A percentile compares a stretch with the other conserved stretches of the same genome.
Evolutionary conservation across 92 coral and sea anemone genomes (phyloP).

Genomic region (Desmophyllum pertusum): DNA sequence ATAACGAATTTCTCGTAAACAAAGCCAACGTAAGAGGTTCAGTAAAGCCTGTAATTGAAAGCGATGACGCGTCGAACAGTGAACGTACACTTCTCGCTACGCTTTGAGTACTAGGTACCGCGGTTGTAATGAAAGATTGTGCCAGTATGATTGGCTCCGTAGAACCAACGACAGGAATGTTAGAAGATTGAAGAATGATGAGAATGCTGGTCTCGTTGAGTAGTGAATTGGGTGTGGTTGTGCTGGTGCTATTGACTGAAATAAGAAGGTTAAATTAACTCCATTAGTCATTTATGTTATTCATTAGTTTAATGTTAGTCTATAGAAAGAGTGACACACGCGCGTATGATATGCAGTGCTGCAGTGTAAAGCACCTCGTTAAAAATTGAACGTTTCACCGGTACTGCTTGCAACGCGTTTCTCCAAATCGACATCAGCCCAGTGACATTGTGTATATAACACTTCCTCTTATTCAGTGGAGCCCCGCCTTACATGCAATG

Average conservation of each 20-base stretch:
- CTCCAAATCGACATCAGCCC: background rate
- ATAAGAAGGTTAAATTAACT: constrained; percentile 9
- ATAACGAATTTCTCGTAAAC: constrained; percentile 29
- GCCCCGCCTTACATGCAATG: too few relatives aligned
- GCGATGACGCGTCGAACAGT: constrained; percentile 29
- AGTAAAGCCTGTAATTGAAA: constrained; percentile 33
- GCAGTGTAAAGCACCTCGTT: background rate
- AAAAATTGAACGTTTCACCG: background rate
- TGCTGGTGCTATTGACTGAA: constrained; percentile 44
- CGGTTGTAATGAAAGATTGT: constrained; percentile 29
- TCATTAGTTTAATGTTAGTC: background rate
- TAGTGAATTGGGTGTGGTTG: constrained; percentile 24
- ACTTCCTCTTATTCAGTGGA: too few relatives aligned
- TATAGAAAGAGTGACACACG: background rate
- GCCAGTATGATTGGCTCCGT: constrained; percentile 44
- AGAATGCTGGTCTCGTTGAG: constrained; percentile 35
- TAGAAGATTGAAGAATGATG: constrained; percentile 34
- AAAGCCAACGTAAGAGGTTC: constrained; percentile 25
- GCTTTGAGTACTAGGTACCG: constrained; percentile 3
- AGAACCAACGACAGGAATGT: constrained; percentile 36
- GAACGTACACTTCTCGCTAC: constrained; percentile 30
- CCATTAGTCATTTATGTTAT: constrained; percentile 1
- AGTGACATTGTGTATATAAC: too few relatives aligned
- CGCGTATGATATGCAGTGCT: background rate
- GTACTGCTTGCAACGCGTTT: background rate